Evolutionary conservation across 2,113 vertebrate genomes (phyloP).

Genomic region (Limanda limanda): DNA sequence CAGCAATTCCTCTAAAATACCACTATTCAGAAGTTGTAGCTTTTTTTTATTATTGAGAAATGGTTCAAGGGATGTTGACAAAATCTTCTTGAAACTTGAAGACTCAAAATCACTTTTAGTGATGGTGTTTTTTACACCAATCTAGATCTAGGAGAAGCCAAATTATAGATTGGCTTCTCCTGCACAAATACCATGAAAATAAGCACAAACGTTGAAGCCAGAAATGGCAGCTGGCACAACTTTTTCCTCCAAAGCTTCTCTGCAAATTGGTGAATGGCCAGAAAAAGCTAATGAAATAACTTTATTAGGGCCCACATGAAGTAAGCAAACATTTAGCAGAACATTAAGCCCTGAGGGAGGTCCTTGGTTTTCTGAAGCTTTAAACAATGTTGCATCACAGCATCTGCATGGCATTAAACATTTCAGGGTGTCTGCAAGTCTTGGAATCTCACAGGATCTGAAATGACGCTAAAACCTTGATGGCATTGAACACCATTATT

Average conservation of each 20-base stretch:
- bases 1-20: too few species aligned
- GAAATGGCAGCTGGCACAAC: slow-evolving; percentile 22
- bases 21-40: too few species aligned
- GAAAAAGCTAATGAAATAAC: slow-evolving; percentile 55
- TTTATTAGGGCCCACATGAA: slow-evolving; percentile 55
- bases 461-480: slow-evolving; percentile 5
- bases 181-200: slow-evolving; percentile 17
- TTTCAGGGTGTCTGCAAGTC: slow-evolving; percentile 16
- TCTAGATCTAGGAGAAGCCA: too few species aligned
- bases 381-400: slow-evolving; percentile 45
- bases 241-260: slow-evolving; percentile 6
- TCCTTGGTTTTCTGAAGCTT: slow-evolving; percentile 45
- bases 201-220: slow-evolving; percentile 24
- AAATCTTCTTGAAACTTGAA: slow-evolving; percentile 1
- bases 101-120: neutral
- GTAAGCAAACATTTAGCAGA: slow-evolving; percentile 46
- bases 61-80: too few species aligned
- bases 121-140: too few species aligned
- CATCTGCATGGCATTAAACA: slow-evolving; percentile 49
- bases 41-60: too few species aligned
- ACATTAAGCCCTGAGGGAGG: slow-evolving; percentile 31
- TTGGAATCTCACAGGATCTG: slow-evolving; percentile 27
- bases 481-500: too few species aligned
- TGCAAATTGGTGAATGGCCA: slow-evolving; percentile 2
- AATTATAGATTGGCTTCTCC: neutral